Evolutionary conservation across 2,113 vertebrate genomes (phyloP).

Genomic region (Myrmecobius fasciatus): DNA sequence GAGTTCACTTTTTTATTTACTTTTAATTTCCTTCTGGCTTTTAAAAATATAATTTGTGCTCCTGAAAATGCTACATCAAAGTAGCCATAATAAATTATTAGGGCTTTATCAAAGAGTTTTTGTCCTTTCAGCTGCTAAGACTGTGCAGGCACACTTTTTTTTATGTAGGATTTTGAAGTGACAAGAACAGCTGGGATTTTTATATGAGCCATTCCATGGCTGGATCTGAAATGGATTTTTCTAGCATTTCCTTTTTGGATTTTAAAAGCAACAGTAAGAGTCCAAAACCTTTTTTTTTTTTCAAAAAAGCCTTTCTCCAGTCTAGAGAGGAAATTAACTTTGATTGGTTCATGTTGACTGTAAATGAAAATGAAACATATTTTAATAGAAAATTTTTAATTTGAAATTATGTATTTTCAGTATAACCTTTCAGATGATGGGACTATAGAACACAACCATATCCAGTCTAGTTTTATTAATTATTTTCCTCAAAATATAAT

Average conservation of each 20-base stretch:
- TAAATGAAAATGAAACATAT: conserved; percentile 9
- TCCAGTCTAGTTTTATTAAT: neutral
- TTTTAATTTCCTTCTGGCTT: conserved; percentile 67
- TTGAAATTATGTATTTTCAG: neutral
- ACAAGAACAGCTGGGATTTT: conserved; percentile 69
- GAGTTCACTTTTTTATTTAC: conserved; percentile 70
- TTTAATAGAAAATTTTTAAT: neutral
- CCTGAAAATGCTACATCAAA: conserved; percentile 71
- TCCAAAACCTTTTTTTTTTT: conserved; percentile 49
- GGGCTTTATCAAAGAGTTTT: conserved; percentile 67
- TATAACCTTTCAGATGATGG: neutral
- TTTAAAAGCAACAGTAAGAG: conserved; percentile 57
- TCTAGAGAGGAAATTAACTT: conserved; percentile 54
- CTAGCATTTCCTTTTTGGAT: conserved; percentile 44
- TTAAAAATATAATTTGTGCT: conserved; percentile 71
- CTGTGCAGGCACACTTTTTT: conserved; percentile 61
- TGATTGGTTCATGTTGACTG: neutral
- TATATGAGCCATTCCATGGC: conserved; percentile 60
- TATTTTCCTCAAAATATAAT: neutral
- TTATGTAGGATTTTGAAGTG: conserved; percentile 57
- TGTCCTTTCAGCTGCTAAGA: conserved; percentile 71
- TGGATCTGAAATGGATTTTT: conserved; percentile 72
- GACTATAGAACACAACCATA: neutral
- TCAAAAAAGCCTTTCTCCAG: conserved; percentile 14
- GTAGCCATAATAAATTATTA: conserved; percentile 72